Base-by-base conservation (phyloP, 2,797 vertebrate species). In the Sebastolobus altivelis region DNA sequence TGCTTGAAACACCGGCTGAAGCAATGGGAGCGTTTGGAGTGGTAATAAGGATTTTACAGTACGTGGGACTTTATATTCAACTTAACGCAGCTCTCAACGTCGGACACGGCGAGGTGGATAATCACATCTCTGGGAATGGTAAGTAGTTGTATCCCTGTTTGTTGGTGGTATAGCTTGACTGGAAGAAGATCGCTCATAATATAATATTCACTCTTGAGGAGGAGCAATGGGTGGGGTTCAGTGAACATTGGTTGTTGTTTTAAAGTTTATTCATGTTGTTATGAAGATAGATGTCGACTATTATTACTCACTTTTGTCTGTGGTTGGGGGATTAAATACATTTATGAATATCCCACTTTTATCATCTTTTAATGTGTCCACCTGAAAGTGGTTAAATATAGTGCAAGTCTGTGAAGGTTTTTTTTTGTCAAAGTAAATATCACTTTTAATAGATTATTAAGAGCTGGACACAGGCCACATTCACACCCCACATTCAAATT, bases 11-110 rank as follows among this genome's bases (percentile, higher is more conserved):
- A 85, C 40, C 72, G 72, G 68, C 82, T 59, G 85, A 84, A 92
- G 87, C 87, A 77, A 97, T 97, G 96, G 95, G 94, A 87, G 94
- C 92, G 88, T 94, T 96, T 77, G 95, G 93, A 79, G 93, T 93
- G 90, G 88, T 96, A 56, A 84, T 96, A 81, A 93, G 97, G 94
- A 93, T 97, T 85, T 92, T 97, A 89, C 97, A 97, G 82, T 97
- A 90, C 91, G 93, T 94, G 89, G 97, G 96, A 96, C 95, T 98
- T 96, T 97, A 96, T 93, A 79, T 97, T 90, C 97, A 97, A 95
- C 95, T 97, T 94, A 95, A 93, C 89, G 94, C 94, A 58, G 94
- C 96, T 91, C 91, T 96, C 77, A 90, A 86, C 82, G 90, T 80
- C 59, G 94, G 89, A 80, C 85, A 94, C 75, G 90, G 87, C 43